Evolutionary conservation across 2,888 invertebrate genomes (phyloP).

Genomic region (Protodeltote pygarga): DNA sequence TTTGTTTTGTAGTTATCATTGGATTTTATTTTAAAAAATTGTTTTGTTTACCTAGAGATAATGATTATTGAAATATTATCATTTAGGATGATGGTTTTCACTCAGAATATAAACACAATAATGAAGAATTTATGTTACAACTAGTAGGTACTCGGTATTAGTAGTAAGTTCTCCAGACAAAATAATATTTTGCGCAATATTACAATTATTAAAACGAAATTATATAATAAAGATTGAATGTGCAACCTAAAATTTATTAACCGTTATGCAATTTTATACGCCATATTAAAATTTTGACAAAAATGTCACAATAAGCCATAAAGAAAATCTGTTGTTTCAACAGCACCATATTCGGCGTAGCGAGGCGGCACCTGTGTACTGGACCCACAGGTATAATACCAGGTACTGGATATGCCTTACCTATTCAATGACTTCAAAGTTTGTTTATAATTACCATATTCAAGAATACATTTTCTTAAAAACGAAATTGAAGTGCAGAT

Average conservation of each 20-base stretch:
- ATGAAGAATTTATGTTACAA: too few species aligned
- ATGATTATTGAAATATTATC: too few species aligned
- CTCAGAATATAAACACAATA: too few species aligned
- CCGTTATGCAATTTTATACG: slow-evolving; percentile 44
- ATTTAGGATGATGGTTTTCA: too few species aligned
- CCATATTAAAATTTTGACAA: slow-evolving; percentile 43
- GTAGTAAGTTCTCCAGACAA: too few species aligned
- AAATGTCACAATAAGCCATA: slow-evolving; percentile 41
- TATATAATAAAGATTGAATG: slow-evolving; percentile 23
- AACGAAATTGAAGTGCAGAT: too few species aligned
- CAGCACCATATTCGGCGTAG: slow-evolving; percentile 48
- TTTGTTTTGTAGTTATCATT: slow-evolving; percentile 5
- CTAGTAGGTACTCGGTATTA: too few species aligned
- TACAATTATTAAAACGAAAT: not conserved
- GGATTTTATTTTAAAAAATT: too few species aligned
- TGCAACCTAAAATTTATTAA: slow-evolving; percentile 34
- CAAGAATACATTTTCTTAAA: too few species aligned
- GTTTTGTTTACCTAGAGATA: too few species aligned
- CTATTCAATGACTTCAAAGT: not conserved
- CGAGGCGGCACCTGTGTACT: slow-evolving; percentile 51
- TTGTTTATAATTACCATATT: too few species aligned
- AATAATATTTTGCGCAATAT: not conserved
- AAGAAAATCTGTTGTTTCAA: slow-evolving; percentile 29
- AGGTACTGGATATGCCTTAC: slow-evolving; percentile 46
- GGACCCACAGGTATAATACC: slow-evolving; percentile 23